A percentile compares a stretch with the other conserved stretches of the same genome.
Evolutionary conservation across 2,797 vertebrate species (phyloP).

Genomic region (Centropyge bicolor): DNA sequence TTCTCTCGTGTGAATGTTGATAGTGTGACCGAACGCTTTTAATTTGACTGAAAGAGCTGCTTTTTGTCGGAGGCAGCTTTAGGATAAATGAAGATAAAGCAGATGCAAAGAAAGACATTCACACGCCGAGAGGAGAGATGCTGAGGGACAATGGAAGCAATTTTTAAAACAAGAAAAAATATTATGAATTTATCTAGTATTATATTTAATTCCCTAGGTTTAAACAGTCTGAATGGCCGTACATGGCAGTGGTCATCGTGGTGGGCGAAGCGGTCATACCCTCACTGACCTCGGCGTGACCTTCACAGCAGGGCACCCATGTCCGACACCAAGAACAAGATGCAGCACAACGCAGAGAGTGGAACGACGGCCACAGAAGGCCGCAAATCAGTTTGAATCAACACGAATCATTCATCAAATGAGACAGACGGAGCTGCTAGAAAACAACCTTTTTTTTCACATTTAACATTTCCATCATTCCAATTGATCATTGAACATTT

Average conservation of each 20-base stretch:
- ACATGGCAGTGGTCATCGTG: conserved; percentile 28
- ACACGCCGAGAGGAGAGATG: background rate
- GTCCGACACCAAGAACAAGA: conserved; percentile 83
- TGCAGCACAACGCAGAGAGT: conserved; percentile 76
- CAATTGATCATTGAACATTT: background rate
- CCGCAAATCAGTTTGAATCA: conserved; percentile 28
- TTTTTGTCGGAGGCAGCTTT: background rate
- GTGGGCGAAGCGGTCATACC: conserved; percentile 69
- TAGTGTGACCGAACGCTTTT: conserved; percentile 45
- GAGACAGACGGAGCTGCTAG: background rate
- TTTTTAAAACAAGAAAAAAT: background rate
- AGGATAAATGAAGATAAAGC: conserved; percentile 2
- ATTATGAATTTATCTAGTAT: background rate
- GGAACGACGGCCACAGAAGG: conserved; percentile 20
- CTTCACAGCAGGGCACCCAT: conserved; percentile 87
- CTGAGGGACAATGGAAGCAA: background rate
- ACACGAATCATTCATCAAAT: conserved; percentile 6
- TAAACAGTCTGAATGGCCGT: background rate
- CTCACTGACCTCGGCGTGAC: conserved; percentile 83
- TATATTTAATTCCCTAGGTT: no score
- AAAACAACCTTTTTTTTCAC: background rate
- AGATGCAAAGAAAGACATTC: conserved; percentile 9
- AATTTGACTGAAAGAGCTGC: conserved; percentile 26
- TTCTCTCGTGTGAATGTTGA: conserved; percentile 52
- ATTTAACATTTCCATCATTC: rapidly evolving